Percentiles rank a stretch among this genome's conserved stretches.
Conservation (phyloP, 2,888 invertebrate species). For the Patella ulyssiponensis region DNA sequence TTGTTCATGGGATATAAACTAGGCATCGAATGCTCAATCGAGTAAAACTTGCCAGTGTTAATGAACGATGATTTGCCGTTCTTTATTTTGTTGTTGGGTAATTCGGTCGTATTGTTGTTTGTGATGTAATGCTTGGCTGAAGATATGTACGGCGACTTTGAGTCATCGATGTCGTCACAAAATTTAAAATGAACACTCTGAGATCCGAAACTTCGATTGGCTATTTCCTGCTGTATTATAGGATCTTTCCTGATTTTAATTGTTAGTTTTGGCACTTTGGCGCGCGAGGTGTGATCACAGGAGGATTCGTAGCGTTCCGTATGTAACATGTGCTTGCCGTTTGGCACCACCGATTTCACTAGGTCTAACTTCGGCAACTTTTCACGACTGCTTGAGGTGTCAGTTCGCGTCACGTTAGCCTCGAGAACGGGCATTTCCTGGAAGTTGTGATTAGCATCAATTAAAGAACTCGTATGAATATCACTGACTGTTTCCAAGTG, state of each 20-base stretch:
- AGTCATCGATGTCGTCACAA: slow-evolving; percentile 27
- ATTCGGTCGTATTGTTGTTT: not conserved
- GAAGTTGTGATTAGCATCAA: slow-evolving; percentile 35
- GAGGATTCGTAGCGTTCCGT: not conserved
- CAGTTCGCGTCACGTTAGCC: slow-evolving; percentile 27
- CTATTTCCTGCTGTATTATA: slow-evolving; percentile 46
- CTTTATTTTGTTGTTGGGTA: not conserved
- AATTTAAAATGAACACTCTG: slow-evolving; percentile 48
- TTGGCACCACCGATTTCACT: slow-evolving; percentile 5
- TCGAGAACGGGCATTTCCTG: slow-evolving; percentile 41
- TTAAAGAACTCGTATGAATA: slow-evolving; percentile 8
- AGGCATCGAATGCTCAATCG: not conserved
- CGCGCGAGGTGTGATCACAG: slow-evolving; percentile 25
- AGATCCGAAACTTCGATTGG: slow-evolving; percentile 36
- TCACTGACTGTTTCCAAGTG: slow-evolving; percentile 13
- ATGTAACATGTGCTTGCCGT: slow-evolving; percentile 18
- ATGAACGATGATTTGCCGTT: not conserved
- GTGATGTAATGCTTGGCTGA: not conserved
- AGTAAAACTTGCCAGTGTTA: not conserved
- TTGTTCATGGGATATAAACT: not conserved
- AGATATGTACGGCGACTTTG: not conserved
- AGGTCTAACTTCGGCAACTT: not conserved
- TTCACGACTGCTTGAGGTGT: not conserved
- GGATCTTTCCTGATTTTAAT: slow-evolving; percentile 54
- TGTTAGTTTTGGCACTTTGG: slow-evolving; percentile 51